Base-by-base conservation (phyloP, 2,113 vertebrate genomes). In the Cyprinodon brontotheroides region DNA sequence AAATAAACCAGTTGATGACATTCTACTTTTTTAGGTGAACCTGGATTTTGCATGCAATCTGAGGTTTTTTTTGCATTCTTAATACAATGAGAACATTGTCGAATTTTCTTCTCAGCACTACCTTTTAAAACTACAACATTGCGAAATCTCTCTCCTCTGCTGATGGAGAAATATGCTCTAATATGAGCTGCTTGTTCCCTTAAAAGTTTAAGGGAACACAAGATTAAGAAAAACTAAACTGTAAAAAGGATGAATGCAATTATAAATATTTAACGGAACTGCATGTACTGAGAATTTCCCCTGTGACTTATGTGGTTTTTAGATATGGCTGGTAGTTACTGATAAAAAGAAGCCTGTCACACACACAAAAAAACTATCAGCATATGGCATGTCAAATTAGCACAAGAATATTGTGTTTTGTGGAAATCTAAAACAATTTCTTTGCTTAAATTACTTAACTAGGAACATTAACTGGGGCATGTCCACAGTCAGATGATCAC, bases 221-320 rank as follows among this genome's bases (percentile, higher is more conserved):
- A n/a, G 43, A 45, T 45, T 63, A 6, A 64, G 2, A 64, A 17
- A 6, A 2, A 14, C 61, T 64, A 29, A 40, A 10, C 37, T 20
- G 37, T 4, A 64, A 10, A 15, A 38, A 62, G 43, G 29, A 38
- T 17, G 14, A 36, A 9, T 13, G 29, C 15, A 3, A 6, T 10
- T 60, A 38, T 9, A 13, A 41, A 15, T 65, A 57, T 61, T 14
- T 43, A 29, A 36, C 20, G n/a, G 10, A 59, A 11, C 14, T 39
- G 4, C n/a, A 13, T 11, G 15, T 36, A 11, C 37, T 61, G 3
- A 69, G 36, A 2, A 22, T 39, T 66, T 60, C 62, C 62, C 3
- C 20, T 12, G 12, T 14, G 29, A 68, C 12, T 60, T 3, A 6
- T 78, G 47, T 47, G 48, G 39, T 66, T 84, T 82, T 36, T 9